Conservation (phyloP, 2,888 invertebrate species). For the Drosophila trichaetosa region DNA sequence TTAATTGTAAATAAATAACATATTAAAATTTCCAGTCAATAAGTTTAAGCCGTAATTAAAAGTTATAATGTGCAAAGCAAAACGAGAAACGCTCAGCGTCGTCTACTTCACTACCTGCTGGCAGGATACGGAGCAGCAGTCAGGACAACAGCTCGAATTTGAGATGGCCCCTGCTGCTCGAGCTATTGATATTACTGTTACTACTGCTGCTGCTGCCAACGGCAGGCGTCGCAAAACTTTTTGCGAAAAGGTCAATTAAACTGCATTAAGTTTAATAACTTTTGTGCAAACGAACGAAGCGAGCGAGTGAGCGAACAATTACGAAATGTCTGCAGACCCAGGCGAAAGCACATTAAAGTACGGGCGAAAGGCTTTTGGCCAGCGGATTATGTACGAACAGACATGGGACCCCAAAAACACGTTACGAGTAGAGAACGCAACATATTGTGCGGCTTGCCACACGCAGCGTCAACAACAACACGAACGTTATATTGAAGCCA, state of each 20-base stretch:
- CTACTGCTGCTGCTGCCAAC: slow-evolving; percentile 51
- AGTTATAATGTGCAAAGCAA: slow-evolving; percentile 70
- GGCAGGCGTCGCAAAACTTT: slow-evolving; percentile 74
- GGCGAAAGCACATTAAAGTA: slow-evolving; percentile 55
- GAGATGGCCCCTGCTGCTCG: slow-evolving; percentile 25
- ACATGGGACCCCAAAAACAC: slow-evolving; percentile 41
- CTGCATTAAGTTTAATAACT: slow-evolving; percentile 81
- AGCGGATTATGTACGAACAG: slow-evolving; percentile 74
- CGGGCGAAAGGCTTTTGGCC: slow-evolving; percentile 59
- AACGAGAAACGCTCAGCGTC: slow-evolving; percentile 29
- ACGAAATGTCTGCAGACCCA: slow-evolving; percentile 54
- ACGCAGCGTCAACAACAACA: slow-evolving; percentile 64
- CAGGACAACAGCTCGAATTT: slow-evolving; percentile 6
- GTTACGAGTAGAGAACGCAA: slow-evolving; percentile 54
- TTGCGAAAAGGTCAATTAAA: slow-evolving; percentile 79
- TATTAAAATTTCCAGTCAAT: slow-evolving; percentile 82
- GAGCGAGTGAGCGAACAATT: slow-evolving; percentile 35
- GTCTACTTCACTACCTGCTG: slow-evolving; percentile 54
- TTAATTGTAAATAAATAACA: slow-evolving; percentile 81
- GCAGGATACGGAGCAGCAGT: slow-evolving; percentile 54
- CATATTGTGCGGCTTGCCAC: slow-evolving; percentile 78
- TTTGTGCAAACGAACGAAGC: slow-evolving; percentile 61
- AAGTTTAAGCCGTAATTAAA: slow-evolving; percentile 80
- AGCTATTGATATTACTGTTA: slow-evolving; percentile 1
- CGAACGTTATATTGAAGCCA: slow-evolving; percentile 3